These are phyloP conservation scores for Rhincodon typus DNA, from an alignment of 2,797 vertebrate genomes.

Conservation along the genomic window DNA sequence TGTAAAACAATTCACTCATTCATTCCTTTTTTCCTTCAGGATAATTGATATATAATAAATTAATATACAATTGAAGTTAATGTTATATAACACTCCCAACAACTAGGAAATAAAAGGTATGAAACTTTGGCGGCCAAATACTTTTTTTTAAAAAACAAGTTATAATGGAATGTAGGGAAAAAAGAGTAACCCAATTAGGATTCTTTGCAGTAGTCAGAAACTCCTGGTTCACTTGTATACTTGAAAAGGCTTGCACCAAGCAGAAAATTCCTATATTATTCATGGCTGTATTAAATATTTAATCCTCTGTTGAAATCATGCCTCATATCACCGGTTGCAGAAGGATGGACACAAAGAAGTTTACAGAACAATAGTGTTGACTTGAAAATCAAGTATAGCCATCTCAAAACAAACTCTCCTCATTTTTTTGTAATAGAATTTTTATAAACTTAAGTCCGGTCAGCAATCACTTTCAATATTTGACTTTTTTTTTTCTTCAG, in stretches of 20 bases:
- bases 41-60: background rate
- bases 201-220: background rate
- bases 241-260: background rate
- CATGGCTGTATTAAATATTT: constrained; percentile 27
- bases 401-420: too few relatives aligned
- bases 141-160: background rate
- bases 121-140: too few relatives aligned
- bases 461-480: constrained; percentile 17
- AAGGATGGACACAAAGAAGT: background rate
- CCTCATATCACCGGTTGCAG: constrained; percentile 23
- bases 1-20: background rate
- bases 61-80: background rate
- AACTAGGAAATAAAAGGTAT: background rate
- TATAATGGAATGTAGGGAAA: background rate
- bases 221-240: background rate
- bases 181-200: background rate
- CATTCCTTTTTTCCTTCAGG: background rate
- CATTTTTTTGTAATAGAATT: background rate
- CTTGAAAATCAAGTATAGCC: background rate
- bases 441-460: background rate
- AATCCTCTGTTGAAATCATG: constrained; percentile 3
- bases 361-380: background rate
- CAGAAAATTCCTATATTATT: constrained; percentile 19
- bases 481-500: background rate
- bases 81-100: background rate